Evolutionary conservation across 2,113 vertebrate genomes (phyloP).

Genomic region (Cheirogaleus medius): DNA sequence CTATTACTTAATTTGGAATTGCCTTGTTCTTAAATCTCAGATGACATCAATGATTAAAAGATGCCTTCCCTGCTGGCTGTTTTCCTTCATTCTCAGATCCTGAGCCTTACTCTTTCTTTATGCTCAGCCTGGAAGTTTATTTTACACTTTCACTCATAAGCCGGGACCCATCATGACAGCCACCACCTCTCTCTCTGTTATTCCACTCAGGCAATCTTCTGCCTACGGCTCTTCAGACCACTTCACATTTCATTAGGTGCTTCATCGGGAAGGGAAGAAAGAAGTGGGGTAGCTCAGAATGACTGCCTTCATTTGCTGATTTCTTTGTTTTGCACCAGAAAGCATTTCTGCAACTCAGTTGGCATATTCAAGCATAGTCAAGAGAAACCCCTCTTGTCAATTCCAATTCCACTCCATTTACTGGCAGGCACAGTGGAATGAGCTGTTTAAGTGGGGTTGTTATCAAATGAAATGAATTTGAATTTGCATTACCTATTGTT

Average conservation of each 20-base stretch:
- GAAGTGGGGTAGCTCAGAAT: constrained; percentile 38
- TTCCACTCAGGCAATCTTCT: neutral
- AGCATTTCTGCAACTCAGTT: constrained; percentile 53
- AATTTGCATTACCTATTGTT: constrained; percentile 55
- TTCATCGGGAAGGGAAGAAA: constrained; percentile 44
- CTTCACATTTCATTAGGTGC: constrained; percentile 73
- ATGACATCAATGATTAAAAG: neutral
- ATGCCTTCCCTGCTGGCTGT: neutral
- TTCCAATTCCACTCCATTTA: constrained; percentile 59
- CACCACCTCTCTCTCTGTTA: neutral
- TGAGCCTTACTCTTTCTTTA: neutral
- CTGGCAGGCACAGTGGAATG: constrained; percentile 32
- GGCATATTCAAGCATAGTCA: neutral
- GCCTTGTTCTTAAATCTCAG: constrained; percentile 27
- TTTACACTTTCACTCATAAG: neutral
- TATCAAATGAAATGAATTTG: constrained; percentile 59
- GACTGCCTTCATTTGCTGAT: constrained; percentile 47
- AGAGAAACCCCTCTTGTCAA: constrained; percentile 53
- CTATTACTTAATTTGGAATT: constrained; percentile 7
- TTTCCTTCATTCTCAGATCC: neutral
- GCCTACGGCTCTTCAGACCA: constrained; percentile 30
- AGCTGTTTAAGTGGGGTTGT: constrained; percentile 33
- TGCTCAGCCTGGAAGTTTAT: neutral
- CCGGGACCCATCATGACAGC: neutral
- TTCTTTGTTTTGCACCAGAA: constrained; percentile 70